Base-by-base conservation (phyloP, 2,888 invertebrate species). In the Dioctria linearis region DNA sequence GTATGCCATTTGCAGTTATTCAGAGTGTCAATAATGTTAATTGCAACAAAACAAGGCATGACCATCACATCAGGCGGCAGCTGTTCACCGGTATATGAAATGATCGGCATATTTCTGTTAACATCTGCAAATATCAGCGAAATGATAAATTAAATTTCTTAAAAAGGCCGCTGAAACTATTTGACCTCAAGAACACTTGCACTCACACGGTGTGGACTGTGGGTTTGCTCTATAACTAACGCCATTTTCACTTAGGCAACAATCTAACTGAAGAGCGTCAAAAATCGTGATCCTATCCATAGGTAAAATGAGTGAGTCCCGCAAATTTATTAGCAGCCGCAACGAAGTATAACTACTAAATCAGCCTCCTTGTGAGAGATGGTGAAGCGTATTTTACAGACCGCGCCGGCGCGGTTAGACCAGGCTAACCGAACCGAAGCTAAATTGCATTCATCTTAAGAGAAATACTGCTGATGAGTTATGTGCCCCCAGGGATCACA, bases 381-480 rank as follows among this genome's bases (percentile, higher is more conserved):
- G 46, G 25, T 9, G 40, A 39, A 71, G 39, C 13, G 49, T 37
- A 51, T 51, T 25, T 25, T 25, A 25, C 25, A 1, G 25, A 25
- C 25, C 25, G 25, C 25, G 25, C 25, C 25, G 25, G 2, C 25
- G 25, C 25, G 25, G 25, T 25, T 25, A 25, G 25, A 25, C 25
- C 25, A 25, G 25, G 3, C 8, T 51, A 57, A 11, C 57, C 11
- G 11, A 57, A 13, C 57, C 57, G 57, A 11, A 57, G 57, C 57
- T n/a, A n/a, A 57, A 11, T 57, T 57, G 57, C n/a, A 57, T 6
- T 13, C 57, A 51, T 51, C 51, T 67, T 43, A 37, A 39, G 13
- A 51, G 39, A 71, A 71, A 71, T 51, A 39, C 39, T 71, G 71
- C 40, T 51, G 71, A 71, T 71, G 71, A 71, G 51, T 71, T 71